Percentiles rank a stretch among this genome's conserved stretches.
phyloP scores from a whole-genome alignment of 2,797 vertebrate genomes.

The Synaphobranchus kaupii region DNA sequence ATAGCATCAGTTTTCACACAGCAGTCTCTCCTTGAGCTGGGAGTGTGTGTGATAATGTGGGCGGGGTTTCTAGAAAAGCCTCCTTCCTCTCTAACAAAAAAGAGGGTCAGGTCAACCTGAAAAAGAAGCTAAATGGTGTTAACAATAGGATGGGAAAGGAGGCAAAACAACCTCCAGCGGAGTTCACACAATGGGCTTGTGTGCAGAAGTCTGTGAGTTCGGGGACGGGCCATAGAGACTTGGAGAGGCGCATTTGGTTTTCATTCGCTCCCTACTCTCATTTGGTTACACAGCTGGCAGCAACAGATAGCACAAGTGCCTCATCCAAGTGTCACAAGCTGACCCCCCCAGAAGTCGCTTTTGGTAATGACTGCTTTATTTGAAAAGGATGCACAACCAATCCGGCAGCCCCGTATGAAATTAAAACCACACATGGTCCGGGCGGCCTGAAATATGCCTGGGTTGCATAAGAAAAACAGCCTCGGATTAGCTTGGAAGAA shows the following conservation, averaged over 20 bases:
- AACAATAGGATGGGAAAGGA: constrained; percentile 1
- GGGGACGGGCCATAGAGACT: neutral
- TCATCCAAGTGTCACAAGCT: constrained; percentile 39
- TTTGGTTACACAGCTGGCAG: constrained; percentile 11
- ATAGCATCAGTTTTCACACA: constrained; percentile 19
- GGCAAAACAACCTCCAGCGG: neutral
- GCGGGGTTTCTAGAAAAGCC: neutral
- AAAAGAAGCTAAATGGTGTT: neutral
- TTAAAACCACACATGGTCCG: constrained; percentile 48
- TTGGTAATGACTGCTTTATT: constrained; percentile 56
- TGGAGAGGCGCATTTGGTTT: constrained; percentile 13
- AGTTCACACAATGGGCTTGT: neutral
- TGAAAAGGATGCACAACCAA: constrained; percentile 58
- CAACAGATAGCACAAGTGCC: constrained; percentile 15
- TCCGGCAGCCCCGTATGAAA: constrained; percentile 45
- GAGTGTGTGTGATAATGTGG: neutral
- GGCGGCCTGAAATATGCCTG: constrained; percentile 47
- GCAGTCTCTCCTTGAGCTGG: constrained; percentile 25
- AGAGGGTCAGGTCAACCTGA: neutral
- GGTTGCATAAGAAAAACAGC: constrained; percentile 44
- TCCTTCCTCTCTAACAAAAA: neutral
- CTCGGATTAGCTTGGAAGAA: constrained; percentile 31
- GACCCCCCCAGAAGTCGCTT: constrained; percentile 66
- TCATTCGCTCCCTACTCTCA: neutral
- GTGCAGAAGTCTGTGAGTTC: neutral